Conservation (phyloP, 2,888 invertebrate species). For the Drosophila macrospina region DNA sequence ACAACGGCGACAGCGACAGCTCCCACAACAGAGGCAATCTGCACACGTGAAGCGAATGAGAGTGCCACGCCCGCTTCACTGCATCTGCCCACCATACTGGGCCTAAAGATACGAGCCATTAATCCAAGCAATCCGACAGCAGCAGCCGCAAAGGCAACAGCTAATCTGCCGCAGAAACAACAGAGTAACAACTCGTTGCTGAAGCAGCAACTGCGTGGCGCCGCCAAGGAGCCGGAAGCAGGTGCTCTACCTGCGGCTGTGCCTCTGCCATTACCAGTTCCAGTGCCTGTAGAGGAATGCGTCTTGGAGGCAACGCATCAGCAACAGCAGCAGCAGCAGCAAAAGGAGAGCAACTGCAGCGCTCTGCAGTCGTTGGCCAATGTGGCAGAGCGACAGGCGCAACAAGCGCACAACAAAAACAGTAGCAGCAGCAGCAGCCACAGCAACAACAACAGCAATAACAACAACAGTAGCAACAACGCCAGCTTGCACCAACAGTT, state of each 20-base stretch:
- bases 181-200: conserved; percentile 76
- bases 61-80: conserved; percentile 44
- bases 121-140: conserved; percentile 52
- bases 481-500: conserved; percentile 82
- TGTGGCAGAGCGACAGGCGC: conserved; percentile 80
- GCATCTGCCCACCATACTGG: conserved; percentile 82
- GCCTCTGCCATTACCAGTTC: conserved; percentile 11
- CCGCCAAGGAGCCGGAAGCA: conserved; percentile 74
- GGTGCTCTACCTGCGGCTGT: conserved; percentile 22
- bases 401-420: conserved; percentile 43
- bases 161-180: conserved; percentile 35
- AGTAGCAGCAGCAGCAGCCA: conserved; percentile 62
- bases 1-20: conserved; percentile 22
- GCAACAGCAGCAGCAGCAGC: conserved; percentile 32
- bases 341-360: conserved; percentile 60
- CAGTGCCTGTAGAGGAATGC: conserved; percentile 39
- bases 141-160: conserved; percentile 14
- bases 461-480: conserved; percentile 68
- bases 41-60: conserved; percentile 39
- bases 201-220: conserved; percentile 83
- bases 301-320: conserved; percentile 32
- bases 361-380: conserved; percentile 80
- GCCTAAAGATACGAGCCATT: conserved; percentile 79
- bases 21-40: conserved; percentile 2
- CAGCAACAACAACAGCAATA: conserved; percentile 72